Conservation (phyloP, 2,888 invertebrate genomes). For the Dryococelus australis region DNA sequence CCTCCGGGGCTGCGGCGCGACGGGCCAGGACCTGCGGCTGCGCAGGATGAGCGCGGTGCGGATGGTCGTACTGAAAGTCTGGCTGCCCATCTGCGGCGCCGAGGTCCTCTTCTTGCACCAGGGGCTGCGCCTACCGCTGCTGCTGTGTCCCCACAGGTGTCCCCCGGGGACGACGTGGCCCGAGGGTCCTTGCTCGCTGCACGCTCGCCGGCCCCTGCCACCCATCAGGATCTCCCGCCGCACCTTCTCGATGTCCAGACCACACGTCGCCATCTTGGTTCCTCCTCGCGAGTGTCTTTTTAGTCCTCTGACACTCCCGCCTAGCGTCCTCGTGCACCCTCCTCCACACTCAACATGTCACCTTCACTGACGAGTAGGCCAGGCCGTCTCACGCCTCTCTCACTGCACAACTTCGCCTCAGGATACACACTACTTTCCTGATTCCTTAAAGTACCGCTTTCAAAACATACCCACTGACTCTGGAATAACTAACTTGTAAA, state of each 20-base stretch:
- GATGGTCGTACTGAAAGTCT: constrained; percentile 48
- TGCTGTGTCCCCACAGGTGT: constrained; percentile 70
- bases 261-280: constrained; percentile 50
- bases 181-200: constrained; percentile 73
- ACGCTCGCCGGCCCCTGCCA: constrained; percentile 68
- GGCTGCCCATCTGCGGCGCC: constrained; percentile 72
- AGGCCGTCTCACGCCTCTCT: constrained; percentile 44
- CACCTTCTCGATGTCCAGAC: constrained; percentile 50
- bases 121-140: constrained; percentile 47
- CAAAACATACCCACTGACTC: too few relatives aligned
- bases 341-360: constrained; percentile 43
- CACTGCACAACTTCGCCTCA: not conserved
- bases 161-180: constrained; percentile 55
- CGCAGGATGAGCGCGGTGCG: constrained; percentile 65
- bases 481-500: not conserved
- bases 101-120: constrained; percentile 74
- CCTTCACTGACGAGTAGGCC: constrained; percentile 55
- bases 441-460: too few relatives aligned
- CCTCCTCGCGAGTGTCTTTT: not conserved
- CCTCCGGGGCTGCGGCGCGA: constrained; percentile 76
- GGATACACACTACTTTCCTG: too few relatives aligned
- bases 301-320: too few relatives aligned
- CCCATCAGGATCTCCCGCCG: constrained; percentile 63
- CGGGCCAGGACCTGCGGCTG: constrained; percentile 78
- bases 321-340: not conserved